These are phyloP conservation scores for Pangasius macronema DNA, from an alignment of 2,797 vertebrate species.

Conservation along the genomic window DNA sequence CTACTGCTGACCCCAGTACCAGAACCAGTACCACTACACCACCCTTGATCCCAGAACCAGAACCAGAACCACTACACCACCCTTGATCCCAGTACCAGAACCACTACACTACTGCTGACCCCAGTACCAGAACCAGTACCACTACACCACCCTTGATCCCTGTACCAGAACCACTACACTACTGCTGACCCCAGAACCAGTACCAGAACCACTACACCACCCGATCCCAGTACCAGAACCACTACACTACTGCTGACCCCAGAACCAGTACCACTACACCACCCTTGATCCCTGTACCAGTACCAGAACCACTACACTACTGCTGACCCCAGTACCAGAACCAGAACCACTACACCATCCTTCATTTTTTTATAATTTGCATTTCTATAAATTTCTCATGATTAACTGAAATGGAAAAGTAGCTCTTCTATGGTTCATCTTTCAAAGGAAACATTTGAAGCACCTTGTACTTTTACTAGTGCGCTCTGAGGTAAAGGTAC, in stretches of 20 bases:
- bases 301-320: no score
- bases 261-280: neutral
- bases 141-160: no score
- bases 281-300: no score
- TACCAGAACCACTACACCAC: neutral
- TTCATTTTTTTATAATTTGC: neutral
- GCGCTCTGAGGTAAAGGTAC: neutral
- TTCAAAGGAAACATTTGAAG: neutral
- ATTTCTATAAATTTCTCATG: no score
- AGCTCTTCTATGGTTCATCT: neutral
- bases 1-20: neutral
- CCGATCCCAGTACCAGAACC: no score
- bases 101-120: neutral
- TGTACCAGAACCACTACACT: neutral
- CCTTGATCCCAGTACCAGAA: neutral
- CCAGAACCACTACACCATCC: no score
- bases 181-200: neutral
- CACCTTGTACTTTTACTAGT: neutral
- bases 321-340: no score
- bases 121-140: no score
- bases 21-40: neutral
- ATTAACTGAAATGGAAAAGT: neutral
- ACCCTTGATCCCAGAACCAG: no score
- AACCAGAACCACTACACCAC: neutral
- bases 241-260: no score